Percentiles rank a stretch among this genome's conserved stretches.
Evolutionary conservation across 2,797 vertebrate genomes (phyloP).

Genomic region (Alca torda): DNA sequence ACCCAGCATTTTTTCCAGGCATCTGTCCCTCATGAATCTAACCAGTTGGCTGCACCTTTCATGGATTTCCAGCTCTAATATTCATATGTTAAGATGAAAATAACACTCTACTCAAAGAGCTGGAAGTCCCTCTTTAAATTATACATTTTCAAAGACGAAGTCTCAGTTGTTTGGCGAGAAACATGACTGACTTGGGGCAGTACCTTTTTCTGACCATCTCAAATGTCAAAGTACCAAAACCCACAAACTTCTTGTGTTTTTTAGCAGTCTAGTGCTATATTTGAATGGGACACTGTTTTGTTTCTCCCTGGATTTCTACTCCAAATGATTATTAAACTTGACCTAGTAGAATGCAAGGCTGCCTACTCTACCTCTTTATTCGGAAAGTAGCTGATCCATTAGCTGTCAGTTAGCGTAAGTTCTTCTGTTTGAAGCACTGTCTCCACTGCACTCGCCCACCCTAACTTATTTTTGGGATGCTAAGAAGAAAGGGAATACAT

Average conservation of each 20-base stretch:
- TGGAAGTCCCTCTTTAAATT: background rate
- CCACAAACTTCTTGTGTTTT: background rate
- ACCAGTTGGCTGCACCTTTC: background rate
- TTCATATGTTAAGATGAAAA: background rate
- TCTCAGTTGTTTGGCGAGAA: background rate
- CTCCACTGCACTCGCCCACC: background rate
- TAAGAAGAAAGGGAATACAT: background rate
- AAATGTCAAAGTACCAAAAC: background rate
- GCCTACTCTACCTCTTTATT: background rate
- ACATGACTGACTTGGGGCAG: background rate
- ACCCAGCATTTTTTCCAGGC: background rate
- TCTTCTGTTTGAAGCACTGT: background rate
- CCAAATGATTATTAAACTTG: background rate
- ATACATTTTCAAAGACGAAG: background rate
- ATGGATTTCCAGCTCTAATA: background rate
- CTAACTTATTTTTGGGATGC: background rate
- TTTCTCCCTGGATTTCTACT: background rate
- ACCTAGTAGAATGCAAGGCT: background rate
- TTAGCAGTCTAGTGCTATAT: fast-evolving
- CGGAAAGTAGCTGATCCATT: background rate
- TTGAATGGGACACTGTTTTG: fast-evolving
- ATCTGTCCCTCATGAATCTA: background rate
- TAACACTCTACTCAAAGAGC: background rate
- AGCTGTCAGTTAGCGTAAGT: background rate
- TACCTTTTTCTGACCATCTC: background rate